These are phyloP conservation scores for Caenorhabditis japonica DNA, from an alignment of 2,888 invertebrate species.

Conservation along the genomic window DNA sequence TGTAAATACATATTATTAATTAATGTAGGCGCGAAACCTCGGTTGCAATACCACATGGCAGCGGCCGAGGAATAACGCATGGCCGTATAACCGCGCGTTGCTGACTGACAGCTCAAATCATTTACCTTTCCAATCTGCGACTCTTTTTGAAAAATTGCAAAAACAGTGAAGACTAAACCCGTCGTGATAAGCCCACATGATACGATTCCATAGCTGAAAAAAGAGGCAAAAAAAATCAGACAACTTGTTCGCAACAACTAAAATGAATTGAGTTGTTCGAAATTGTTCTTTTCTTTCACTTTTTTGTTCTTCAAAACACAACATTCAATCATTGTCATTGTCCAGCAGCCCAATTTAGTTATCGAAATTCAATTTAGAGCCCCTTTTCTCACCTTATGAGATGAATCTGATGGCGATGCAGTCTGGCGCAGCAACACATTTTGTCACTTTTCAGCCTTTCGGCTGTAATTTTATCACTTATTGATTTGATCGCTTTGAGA, in stretches of 20 bases:
- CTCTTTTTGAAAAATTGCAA: constrained; percentile 77
- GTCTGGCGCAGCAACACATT: constrained; percentile 70
- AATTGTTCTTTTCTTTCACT: no score
- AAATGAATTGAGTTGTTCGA: constrained; percentile 4
- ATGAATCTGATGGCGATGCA: constrained; percentile 76
- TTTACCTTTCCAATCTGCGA: constrained; percentile 75
- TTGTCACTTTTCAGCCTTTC: neutral
- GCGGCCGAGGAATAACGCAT: no score
- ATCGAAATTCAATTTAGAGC: constrained; percentile 15
- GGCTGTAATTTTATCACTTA: neutral
- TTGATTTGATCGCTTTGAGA: constrained; percentile 19
- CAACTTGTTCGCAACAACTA: neutral
- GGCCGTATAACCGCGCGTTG: no score
- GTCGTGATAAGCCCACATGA: constrained; percentile 74
- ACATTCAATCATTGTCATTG: no score
- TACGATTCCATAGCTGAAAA: constrained; percentile 76
- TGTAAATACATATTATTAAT: no score
- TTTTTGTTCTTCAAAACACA: no score
- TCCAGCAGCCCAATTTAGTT: constrained; percentile 34
- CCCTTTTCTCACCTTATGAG: constrained; percentile 68
- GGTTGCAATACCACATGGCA: no score
- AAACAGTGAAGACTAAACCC: constrained; percentile 77
- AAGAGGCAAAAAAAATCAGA: neutral
- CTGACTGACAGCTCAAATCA: no score
- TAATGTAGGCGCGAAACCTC: no score